Percentiles rank a stretch among this genome's conserved stretches.
Evolutionary conservation across 2,888 invertebrate species (phyloP).

Genomic region (Oegoconia quadripuncta): DNA sequence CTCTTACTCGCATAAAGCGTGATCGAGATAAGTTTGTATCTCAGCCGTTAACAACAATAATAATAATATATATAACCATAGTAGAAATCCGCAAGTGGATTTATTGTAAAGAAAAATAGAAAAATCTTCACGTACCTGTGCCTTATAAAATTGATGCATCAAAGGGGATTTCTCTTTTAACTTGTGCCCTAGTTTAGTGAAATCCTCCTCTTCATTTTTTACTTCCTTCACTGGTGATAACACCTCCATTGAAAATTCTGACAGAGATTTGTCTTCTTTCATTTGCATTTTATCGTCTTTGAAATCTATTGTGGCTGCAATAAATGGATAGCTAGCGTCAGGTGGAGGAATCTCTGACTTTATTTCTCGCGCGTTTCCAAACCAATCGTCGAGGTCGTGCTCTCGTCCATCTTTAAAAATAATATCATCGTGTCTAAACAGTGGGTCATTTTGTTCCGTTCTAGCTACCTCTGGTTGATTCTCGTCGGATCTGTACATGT

Average conservation of each 20-base stretch:
- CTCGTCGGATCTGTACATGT: constrained; percentile 23
- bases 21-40: no score
- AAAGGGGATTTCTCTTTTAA: constrained; percentile 23
- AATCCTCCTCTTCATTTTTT: constrained; percentile 13
- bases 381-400: constrained; percentile 6
- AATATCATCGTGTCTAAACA: not conserved
- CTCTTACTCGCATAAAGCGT: no score
- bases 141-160: constrained; percentile 23
- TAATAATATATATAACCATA: no score
- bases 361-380: not conserved
- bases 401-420: constrained; percentile 6
- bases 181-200: constrained; percentile 13
- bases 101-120: no score
- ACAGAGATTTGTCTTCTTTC: constrained; percentile 46
- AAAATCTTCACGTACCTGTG: constrained; percentile 35
- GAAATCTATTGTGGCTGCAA: not conserved
- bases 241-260: constrained; percentile 54
- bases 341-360: not conserved
- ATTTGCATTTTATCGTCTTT: constrained; percentile 3
- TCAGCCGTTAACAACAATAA: no score
- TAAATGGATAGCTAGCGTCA: not conserved
- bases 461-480: constrained; percentile 20
- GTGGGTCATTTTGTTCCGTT: constrained; percentile 15
- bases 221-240: constrained; percentile 11
- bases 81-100: no score